These are phyloP conservation scores for Cotesia vestalis DNA, from an alignment of 1,140 invertebrate species.

Conservation along the genomic window DNA sequence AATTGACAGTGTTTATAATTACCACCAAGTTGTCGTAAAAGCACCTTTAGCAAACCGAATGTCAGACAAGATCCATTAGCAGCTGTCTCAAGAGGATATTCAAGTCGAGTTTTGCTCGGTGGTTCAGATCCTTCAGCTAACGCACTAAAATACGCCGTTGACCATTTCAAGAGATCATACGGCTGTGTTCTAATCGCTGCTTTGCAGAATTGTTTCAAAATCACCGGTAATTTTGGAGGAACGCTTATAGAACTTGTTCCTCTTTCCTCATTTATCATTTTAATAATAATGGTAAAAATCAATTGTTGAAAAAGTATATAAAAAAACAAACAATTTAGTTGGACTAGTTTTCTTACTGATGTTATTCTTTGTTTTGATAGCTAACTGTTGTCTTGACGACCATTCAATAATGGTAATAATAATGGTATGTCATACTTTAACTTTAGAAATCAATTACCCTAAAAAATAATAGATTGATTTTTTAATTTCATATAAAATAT, in stretches of 20 bases:
- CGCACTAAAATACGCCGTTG: constrained; percentile 80
- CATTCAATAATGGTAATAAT: no score
- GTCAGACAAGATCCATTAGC: constrained; percentile 74
- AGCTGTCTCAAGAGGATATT: constrained; percentile 69
- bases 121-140: constrained; percentile 73
- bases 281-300: constrained; percentile 8
- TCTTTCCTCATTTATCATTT: constrained; percentile 15
- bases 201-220: constrained; percentile 89
- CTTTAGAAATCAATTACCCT: no score
- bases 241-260: constrained; percentile 70
- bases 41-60: constrained; percentile 79
- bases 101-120: constrained; percentile 79
- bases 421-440: not conserved
- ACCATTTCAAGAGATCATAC: constrained; percentile 85
- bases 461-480: no score
- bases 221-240: constrained; percentile 82
- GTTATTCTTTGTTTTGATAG: no score
- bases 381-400: no score
- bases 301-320: no score
- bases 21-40: constrained; percentile 76
- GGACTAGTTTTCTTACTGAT: no score
- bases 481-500: no score
- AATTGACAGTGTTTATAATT: constrained; percentile 29
- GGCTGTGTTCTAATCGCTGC: constrained; percentile 91
- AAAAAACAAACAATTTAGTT: no score